Conservation (phyloP, 2,113 vertebrate species). For the Pangasianodon gigas region DNA sequence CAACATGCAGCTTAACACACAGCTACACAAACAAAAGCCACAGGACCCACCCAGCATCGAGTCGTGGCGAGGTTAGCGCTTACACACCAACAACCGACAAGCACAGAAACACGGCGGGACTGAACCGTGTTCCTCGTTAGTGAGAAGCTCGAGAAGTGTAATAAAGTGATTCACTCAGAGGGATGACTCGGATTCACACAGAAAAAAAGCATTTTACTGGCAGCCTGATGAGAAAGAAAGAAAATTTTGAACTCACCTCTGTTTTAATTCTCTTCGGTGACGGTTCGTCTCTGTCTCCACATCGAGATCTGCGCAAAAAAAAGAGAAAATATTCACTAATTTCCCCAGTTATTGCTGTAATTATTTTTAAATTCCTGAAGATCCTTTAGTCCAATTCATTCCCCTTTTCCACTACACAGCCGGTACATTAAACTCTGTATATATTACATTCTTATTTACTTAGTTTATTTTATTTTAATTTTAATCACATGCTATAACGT, state of each 20-base stretch:
- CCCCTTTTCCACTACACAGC: neutral
- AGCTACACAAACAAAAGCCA: slow-evolving; percentile 59
- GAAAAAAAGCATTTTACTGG: neutral
- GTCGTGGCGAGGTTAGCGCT: neutral
- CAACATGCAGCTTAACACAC: slow-evolving; percentile 38
- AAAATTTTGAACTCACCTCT: slow-evolving; percentile 74
- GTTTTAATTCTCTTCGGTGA: slow-evolving; percentile 89
- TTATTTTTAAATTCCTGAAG: neutral
- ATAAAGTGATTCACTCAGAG: neutral
- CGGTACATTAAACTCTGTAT: neutral
- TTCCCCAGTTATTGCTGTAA: neutral
- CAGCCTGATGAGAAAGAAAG: neutral
- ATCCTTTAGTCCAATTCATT: neutral
- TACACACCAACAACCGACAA: neutral
- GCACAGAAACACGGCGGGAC: neutral
- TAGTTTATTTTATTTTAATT: neutral
- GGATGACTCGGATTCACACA: neutral
- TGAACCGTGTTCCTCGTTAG: neutral
- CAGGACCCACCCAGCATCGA: slow-evolving; percentile 47
- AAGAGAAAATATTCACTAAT: neutral
- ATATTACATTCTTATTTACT: neutral
- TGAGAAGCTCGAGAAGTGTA: neutral
- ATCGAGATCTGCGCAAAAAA: slow-evolving; percentile 67
- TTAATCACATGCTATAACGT: neutral
- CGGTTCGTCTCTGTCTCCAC: slow-evolving; percentile 83